A percentile compares a stretch with the other conserved stretches of the same genome.
Evolutionary conservation across 2,797 vertebrate species (phyloP).

Genomic region (Garrulus glandarius): DNA sequence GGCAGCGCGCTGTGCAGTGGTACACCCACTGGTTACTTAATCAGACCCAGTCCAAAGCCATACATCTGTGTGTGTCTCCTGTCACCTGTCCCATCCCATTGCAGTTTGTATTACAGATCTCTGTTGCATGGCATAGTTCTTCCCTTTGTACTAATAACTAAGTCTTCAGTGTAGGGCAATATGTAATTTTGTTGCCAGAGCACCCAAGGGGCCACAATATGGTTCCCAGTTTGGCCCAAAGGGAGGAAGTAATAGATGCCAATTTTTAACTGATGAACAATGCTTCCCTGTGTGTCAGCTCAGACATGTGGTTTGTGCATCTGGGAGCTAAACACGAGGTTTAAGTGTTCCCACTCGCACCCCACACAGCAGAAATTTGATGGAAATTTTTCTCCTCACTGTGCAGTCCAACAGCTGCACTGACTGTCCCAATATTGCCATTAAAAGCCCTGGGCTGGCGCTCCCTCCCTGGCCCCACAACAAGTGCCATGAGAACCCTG

Average conservation of each 20-base stretch:
- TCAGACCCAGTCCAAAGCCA: not conserved
- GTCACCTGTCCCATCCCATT: not conserved
- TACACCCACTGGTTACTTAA: not conserved
- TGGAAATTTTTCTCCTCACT: not conserved
- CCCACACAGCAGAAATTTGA: not conserved
- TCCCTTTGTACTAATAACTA: not conserved
- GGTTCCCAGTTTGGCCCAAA: slow-evolving; percentile 6
- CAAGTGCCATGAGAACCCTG: not conserved
- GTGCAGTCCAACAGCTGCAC: slow-evolving; percentile 5
- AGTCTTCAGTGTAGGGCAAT: not conserved
- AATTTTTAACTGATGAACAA: slow-evolving; percentile 55
- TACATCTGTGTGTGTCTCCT: not conserved
- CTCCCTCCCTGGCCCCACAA: not conserved
- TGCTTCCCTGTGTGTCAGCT: slow-evolving; percentile 56
- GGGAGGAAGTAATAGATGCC: slow-evolving; percentile 43
- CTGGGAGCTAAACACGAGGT: slow-evolving; percentile 8
- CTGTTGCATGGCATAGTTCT: not conserved
- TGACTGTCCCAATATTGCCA: not conserved
- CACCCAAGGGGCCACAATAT: not conserved
- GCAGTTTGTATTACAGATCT: not conserved
- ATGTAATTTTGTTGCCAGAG: not conserved
- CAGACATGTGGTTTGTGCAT: slow-evolving; percentile 62
- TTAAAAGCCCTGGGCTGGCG: fast-evolving
- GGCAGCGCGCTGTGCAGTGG: too few species aligned
- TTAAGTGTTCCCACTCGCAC: slow-evolving; percentile 1